A percentile compares a stretch with the other conserved stretches of the same genome.
phyloP scores from a whole-genome alignment of 1,140 invertebrate genomes.

The Dendrolimus punctatus region DNA sequence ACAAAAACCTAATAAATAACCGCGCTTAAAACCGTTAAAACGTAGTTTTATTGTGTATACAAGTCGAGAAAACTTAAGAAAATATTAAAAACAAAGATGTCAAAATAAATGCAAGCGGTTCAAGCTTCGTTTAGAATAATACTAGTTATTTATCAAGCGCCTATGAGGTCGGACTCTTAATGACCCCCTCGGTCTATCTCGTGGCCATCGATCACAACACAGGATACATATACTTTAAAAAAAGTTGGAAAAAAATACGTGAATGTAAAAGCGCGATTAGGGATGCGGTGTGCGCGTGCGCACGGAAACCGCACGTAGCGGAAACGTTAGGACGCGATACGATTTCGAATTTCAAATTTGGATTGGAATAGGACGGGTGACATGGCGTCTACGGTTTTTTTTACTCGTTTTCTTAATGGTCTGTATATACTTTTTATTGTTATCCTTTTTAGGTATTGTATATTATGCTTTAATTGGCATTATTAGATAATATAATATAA shows the following conservation, averaged over 20 bases:
- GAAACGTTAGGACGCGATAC: conserved; percentile 68
- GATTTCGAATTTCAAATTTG: conserved; percentile 66
- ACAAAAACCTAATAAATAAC: too few relatives aligned
- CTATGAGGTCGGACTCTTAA: conserved; percentile 38
- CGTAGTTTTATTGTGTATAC: too few relatives aligned
- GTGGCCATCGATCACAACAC: conserved; percentile 57
- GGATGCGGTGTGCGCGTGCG: conserved; percentile 55
- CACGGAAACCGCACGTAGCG: conserved; percentile 67
- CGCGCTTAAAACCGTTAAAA: too few relatives aligned
- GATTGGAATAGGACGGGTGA: conserved; percentile 46
- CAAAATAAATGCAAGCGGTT: too few relatives aligned
- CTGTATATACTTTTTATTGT: too few relatives aligned
- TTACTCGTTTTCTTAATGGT: conserved; percentile 6
- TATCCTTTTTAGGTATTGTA: too few relatives aligned
- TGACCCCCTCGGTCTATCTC: conserved; percentile 42
- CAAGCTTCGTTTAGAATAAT: conserved; percentile 38
- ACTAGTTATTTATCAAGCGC: conserved; percentile 47
- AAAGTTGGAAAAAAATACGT: conserved; percentile 36
- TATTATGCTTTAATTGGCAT: too few relatives aligned
- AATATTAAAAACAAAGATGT: too few relatives aligned
- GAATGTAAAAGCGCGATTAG: conserved; percentile 61
- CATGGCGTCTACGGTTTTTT: conserved; percentile 46
- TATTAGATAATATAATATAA: too few relatives aligned
- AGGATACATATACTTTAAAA: conserved; percentile 57
- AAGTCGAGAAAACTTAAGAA: too few relatives aligned